Percentiles rank a stretch among this genome's conserved stretches.
Evolutionary conservation across 2,888 invertebrate species (phyloP).

Genomic region (Melinaea marsaeus): DNA sequence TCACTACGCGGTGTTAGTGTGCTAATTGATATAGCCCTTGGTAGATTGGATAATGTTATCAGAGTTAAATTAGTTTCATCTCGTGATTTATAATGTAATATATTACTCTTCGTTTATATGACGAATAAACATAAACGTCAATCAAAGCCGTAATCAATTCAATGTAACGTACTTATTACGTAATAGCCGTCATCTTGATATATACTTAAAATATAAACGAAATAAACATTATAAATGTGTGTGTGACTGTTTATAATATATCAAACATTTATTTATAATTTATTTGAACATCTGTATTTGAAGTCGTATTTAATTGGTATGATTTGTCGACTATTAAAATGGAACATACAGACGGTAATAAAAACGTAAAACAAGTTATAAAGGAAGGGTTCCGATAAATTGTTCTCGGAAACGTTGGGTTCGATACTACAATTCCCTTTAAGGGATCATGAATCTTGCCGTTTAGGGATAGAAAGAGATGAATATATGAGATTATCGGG

Average conservation of each 20-base stretch:
- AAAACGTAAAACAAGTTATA: slow-evolving; percentile 43
- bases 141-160: slow-evolving; percentile 57
- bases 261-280: neutral
- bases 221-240: no score
- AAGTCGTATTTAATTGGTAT: neutral
- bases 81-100: no score
- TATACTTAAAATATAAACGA: no score
- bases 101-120: slow-evolving; percentile 32
- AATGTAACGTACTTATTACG: slow-evolving; percentile 48
- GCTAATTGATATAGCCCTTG: no score
- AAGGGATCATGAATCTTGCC: slow-evolving; percentile 61
- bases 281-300: neutral
- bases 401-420: slow-evolving; percentile 63
- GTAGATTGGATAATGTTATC: no score
- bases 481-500: slow-evolving; percentile 60
- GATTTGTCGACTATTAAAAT: slow-evolving; percentile 10
- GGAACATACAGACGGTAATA: slow-evolving; percentile 25
- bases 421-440: slow-evolving; percentile 65
- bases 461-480: slow-evolving; percentile 61
- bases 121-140: slow-evolving; percentile 55
- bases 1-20: no score
- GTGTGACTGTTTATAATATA: neutral
- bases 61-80: no score
- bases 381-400: slow-evolving; percentile 60
- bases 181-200: slow-evolving; percentile 52